Base-by-base conservation (phyloP, 92 coral and sea anemone genomes). In the Diadumene lineata region DNA sequence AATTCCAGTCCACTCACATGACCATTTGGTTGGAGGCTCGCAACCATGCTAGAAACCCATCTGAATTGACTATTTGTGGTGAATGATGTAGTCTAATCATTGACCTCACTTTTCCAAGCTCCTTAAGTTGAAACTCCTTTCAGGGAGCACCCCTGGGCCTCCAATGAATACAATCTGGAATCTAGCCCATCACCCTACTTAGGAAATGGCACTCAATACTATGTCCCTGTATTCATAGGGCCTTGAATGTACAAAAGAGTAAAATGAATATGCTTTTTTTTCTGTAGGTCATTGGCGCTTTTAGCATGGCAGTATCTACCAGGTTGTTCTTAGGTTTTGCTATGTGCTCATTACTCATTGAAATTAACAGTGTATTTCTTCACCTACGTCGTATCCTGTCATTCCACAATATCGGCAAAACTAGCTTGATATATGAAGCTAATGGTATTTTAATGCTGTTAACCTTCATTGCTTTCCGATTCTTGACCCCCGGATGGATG, bases 291-390 rank as follows among this genome's bases (percentile, higher is more conserved):
- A 51, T 79, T 30, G 68, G 48, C 34, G 91, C 93, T 21, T 93
- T 93, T 73, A 62, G 60, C 34, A 38, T 90, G 22, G 87, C 93
- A 25, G 46, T 90, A 32, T 56, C 83, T 63, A 60, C 78, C 38
- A 65, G 74, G 53, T 70, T 50, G 31, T 93, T 90, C 76, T 68
- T 85, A 0, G 91, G 91, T 0, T 85, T 86, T 82, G 96, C 84
- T 23, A 71, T 85, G 38, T 77, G 87, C 56, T 71, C 93, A 11
- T 77, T 93, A 10, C 79, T 93, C n/a, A 87, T 93, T 89, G 98
- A 93, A 63, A 85, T 93, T 62, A 90, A 90, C 82, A 93, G 97
- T 62, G 86, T 92, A 3, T 92, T 92, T 48, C 86, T 92, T 16
- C 97, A 92, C 50, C 60, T 75, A 17, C 80, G 97, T 27, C 78